Evolutionary conservation across 2,797 vertebrate species (phyloP), one percentile per base, ranked within the genome.

Genomic region (Ceryle rudis): DNA sequence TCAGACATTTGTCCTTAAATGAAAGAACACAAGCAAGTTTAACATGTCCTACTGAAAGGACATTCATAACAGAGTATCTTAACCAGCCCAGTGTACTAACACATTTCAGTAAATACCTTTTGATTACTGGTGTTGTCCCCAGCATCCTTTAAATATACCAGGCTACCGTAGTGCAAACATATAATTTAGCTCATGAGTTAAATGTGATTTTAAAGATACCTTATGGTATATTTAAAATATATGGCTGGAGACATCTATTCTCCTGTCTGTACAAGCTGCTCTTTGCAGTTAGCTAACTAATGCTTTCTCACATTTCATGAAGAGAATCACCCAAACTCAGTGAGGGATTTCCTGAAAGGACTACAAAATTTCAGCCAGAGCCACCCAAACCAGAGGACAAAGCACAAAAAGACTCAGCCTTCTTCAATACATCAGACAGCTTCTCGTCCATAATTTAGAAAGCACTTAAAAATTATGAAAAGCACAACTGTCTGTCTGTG

Each of bases 381-480:
- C 18, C 67, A 54, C 81, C 33, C 89, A 33, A 33, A 84, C 31
- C 88, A 82, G n/a, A 51, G 74, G 51, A 82, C 0, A 0, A 73
- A 77, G 74, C 89, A 87, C 74, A 79, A n/a, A 73, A 77, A 85
- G 52, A 58, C 84, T 90, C 65, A 20, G 51, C 20, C 71, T 74
- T 78, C 83, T 81, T 86, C 55, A 82, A 74, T 33, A 62, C 71
- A 65, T 62, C 77, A 65, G 89, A 83, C 60, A 85, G 52, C 29
- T 77, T 66, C 84, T 64, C 77, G 47, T 67, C 61, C 65, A 2
- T 77, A 77, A 89, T 82, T 92, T 73, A 65, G 90, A 96, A 89
- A 82, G 81, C 60, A 91, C 83, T 94, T 95, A 89, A 95, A 92
- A 93, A 90, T 73, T 87, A 90, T 5, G 20, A 74, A 82, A 85